Evolutionary conservation across 2,113 vertebrate species (phyloP).

Genomic region (Callorhinus ursinus): DNA sequence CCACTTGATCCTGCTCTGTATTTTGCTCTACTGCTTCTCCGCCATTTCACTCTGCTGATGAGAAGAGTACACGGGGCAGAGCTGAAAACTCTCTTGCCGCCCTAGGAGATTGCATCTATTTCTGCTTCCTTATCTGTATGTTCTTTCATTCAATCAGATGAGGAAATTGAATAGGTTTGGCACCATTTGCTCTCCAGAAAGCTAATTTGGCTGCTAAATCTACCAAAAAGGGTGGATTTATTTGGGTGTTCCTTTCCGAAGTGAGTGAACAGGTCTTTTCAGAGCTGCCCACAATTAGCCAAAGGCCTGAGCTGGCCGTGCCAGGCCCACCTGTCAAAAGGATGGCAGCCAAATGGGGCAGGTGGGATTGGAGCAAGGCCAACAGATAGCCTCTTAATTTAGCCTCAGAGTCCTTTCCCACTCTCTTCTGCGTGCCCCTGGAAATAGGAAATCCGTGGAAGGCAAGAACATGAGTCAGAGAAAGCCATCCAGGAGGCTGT

Average conservation of each 20-base stretch:
- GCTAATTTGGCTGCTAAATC: conserved; percentile 52
- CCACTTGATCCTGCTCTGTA: neutral
- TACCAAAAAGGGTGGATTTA: conserved; percentile 35
- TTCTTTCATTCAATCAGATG: conserved; percentile 29
- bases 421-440: neutral
- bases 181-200: conserved; percentile 65
- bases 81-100: neutral
- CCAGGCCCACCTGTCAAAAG: conserved; percentile 55
- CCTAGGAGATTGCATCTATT: neutral
- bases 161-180: conserved; percentile 52
- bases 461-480: neutral
- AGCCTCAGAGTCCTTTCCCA: neutral
- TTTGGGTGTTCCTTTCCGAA: conserved; percentile 43
- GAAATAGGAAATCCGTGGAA: neutral
- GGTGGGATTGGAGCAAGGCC: conserved; percentile 10
- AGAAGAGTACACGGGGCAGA: neutral
- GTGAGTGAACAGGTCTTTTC: conserved; percentile 12
- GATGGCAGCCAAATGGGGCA: conserved; percentile 22
- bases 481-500: neutral
- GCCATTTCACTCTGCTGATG: neutral
- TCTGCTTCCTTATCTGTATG: neutral
- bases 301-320: neutral
- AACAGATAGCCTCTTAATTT: conserved; percentile 47
- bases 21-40: neutral
- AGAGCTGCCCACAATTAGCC: neutral